A percentile compares a stretch with the other conserved stretches of the same genome.
phyloP scores from a whole-genome alignment of 2,113 vertebrate species.

The Osmerus mordax region DNA sequence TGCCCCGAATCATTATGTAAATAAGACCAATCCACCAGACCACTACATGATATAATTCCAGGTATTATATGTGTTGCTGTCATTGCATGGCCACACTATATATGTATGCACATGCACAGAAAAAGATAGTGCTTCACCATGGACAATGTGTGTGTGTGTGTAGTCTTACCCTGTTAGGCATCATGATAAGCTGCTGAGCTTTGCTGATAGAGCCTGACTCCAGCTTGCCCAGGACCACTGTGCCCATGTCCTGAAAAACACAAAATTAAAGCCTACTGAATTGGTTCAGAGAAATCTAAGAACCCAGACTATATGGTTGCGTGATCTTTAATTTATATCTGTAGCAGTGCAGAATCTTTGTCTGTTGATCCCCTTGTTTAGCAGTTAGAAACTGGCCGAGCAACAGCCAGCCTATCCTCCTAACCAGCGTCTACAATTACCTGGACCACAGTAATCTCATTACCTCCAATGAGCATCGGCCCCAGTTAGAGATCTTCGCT shows the following conservation, averaged over 20 bases:
- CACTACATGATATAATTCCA: too few relatives aligned
- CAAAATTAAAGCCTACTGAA: neutral
- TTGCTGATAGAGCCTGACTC: constrained; percentile 94
- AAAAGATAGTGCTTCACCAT: neutral
- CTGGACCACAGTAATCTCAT: constrained; percentile 43
- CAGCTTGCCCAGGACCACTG: constrained; percentile 95
- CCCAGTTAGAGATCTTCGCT: constrained; percentile 39
- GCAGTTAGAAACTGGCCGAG: neutral
- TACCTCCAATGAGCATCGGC: constrained; percentile 24
- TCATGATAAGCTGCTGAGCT: constrained; percentile 98
- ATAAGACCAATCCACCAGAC: too few relatives aligned
- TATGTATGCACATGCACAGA: too few relatives aligned
- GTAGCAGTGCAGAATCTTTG: neutral
- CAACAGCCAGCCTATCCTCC: neutral
- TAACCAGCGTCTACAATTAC: constrained; percentile 32
- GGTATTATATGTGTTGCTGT: too few relatives aligned
- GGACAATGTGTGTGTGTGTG: neutral
- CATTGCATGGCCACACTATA: too few relatives aligned
- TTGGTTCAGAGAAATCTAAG: neutral
- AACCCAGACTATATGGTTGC: too few relatives aligned
- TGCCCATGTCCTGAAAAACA: constrained; percentile 90
- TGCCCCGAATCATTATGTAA: too few relatives aligned
- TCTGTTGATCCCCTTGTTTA: neutral
- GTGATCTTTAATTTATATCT: neutral
- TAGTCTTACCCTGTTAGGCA: constrained; percentile 93